Evolutionary conservation across 2,888 invertebrate species (phyloP), one percentile per base, ranked within the genome.

Genomic region (Teinopalpus imperialis): DNA sequence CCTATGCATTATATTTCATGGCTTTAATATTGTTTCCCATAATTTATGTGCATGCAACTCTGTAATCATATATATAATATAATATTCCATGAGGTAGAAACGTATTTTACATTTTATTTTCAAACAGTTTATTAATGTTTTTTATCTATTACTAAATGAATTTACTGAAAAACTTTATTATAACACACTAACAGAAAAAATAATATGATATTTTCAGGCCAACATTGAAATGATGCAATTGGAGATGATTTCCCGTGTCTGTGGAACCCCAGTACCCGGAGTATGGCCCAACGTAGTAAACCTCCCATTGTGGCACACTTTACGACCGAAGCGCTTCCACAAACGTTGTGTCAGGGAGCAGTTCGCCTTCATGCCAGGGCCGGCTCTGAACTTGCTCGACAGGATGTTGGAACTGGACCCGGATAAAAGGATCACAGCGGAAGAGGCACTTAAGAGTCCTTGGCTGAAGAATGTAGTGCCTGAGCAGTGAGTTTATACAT

Each of bases 331-430:
- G 88, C 95, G 96, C 66, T 92, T 94, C 56, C 95, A 98, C 88
- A 92, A 96, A 61, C 91, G 99, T 51, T 92, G 95, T 57, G 90
- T 99, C 42, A 91, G 97, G 18, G 98, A 99, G 62, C 97, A 98
- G 66, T 99, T 98, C 86, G 92, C 94, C 40, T 97, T 95, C 79
- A 94, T 99, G 94, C 98, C 98, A 1, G 79, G 90, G 2, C 90
- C 93, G 12, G 97, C 98, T 0, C 90, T 99, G 43, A 97, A 97
- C 73, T 90, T 99, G 51, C 90, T 99, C 37, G 98, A 99, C 81
- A 92, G 94, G 74, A 98, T 99, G 98, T 87, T 99, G 56, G 97
- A 97, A 69, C 85, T 99, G 57, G 99, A 99, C 88, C 99, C 99
- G 0, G 94, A 94, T 32, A 94, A 94, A 68, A 90, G 99, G 55